phyloP scores from a whole-genome alignment of 2,113 vertebrate species.

The Acanthisitta chloris region DNA sequence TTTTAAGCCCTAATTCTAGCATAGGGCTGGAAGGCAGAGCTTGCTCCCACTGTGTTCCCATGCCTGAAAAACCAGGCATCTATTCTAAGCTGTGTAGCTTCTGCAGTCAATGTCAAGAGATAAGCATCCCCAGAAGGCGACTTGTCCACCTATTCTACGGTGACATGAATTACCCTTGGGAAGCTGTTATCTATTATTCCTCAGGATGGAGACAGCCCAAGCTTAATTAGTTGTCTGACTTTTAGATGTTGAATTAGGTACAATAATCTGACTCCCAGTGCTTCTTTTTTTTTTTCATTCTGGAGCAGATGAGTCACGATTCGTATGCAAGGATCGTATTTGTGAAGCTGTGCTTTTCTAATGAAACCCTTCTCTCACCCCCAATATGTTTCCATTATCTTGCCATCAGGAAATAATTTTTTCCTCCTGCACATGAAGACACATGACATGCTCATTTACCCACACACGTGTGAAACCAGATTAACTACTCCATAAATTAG shows the following conservation, averaged over 20 bases:
- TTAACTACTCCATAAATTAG: slow-evolving; percentile 56
- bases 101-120: slow-evolving; percentile 15
- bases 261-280: not conserved
- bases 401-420: slow-evolving; percentile 45
- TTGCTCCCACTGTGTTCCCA: not conserved
- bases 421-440: not conserved
- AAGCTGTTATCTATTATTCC: slow-evolving; percentile 21
- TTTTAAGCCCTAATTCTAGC: not conserved
- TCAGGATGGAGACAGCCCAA: not conserved
- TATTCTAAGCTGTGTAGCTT: not conserved
- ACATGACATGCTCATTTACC: slow-evolving; percentile 30
- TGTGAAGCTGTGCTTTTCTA: not conserved
- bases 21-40: not conserved
- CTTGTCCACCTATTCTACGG: slow-evolving; percentile 6
- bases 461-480: not conserved
- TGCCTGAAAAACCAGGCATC: not conserved
- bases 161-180: slow-evolving; percentile 24
- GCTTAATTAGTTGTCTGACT: slow-evolving; percentile 51
- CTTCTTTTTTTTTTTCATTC: not conserved
- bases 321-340: not conserved
- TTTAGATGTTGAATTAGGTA: not conserved
- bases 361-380: slow-evolving; percentile 5
- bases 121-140: not conserved
- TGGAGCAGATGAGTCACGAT: slow-evolving; percentile 25
- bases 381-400: slow-evolving; percentile 44